These are phyloP conservation scores for Caerostris darwini DNA, from an alignment of 1,140 invertebrate species.

Conservation along the genomic window DNA sequence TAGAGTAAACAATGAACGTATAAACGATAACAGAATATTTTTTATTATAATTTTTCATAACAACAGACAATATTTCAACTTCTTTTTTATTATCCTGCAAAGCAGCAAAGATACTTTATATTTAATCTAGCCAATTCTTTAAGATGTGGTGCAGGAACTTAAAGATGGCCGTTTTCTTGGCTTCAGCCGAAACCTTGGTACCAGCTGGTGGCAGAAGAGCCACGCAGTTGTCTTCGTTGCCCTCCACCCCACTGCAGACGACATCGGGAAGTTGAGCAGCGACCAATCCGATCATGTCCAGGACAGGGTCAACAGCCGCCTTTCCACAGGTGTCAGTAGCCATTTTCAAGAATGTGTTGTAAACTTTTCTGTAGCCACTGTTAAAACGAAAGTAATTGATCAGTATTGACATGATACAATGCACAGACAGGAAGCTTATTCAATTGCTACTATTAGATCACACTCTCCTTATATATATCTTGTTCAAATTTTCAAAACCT, in stretches of 20 bases:
- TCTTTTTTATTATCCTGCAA: background rate
- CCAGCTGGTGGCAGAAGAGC: constrained; percentile 74
- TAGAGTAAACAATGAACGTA: too few relatives aligned
- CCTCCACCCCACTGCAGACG: constrained; percentile 77
- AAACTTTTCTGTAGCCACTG: constrained; percentile 64
- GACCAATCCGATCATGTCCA: constrained; percentile 76
- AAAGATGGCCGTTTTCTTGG: background rate
- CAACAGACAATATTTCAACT: constrained; percentile 21
- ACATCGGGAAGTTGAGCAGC: constrained; percentile 79
- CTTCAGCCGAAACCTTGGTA: constrained; percentile 45
- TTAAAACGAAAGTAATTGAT: background rate
- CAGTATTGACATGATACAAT: too few relatives aligned
- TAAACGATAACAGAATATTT: background rate
- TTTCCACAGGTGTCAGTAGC: constrained; percentile 77
- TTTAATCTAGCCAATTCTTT: constrained; percentile 59
- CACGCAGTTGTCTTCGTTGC: constrained; percentile 50
- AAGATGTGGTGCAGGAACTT: constrained; percentile 3
- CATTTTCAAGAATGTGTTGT: background rate
- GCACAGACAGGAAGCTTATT: too few relatives aligned
- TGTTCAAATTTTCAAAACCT: too few relatives aligned
- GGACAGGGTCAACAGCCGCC: constrained; percentile 77
- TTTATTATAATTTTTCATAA: background rate
- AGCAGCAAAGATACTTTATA: background rate
- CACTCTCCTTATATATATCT: too few relatives aligned
- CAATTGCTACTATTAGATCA: too few relatives aligned